Evolutionary conservation across 2,888 invertebrate genomes (phyloP), one percentile per base, ranked within the genome.

Genomic region (Hyposoter dolosus): DNA sequence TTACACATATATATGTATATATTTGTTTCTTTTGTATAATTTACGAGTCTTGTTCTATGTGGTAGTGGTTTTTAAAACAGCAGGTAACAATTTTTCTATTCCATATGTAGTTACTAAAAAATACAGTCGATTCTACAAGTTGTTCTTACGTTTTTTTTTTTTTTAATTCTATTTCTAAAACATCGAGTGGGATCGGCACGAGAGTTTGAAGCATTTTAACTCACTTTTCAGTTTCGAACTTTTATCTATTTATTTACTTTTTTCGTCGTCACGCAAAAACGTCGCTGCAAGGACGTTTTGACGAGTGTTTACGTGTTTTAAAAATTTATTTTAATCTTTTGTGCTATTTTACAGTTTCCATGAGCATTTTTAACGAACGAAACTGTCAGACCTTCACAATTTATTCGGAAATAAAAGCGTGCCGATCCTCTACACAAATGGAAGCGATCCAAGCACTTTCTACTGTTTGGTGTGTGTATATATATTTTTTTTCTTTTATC

Each of bases 71-170:
- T 91, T 88, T 88, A 7, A 90, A 89, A 89, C 88, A 92, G 90
- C 90, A 90, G 90, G 90, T 93, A 93, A 93, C 91, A 92, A 93
- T 91, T 90, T 87, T 84, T 87, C 91, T 90, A 91, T 86, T 88
- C 88, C 89, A 91, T 84, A 45, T 32, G 56, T 86, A 80, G 83
- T 87, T 88, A 88, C 92, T 92, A 92, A 91, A 92, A 93, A 92
- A 92, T 91, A 93, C 93, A 92, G 88, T 90, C 91, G 92, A 88
- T 90, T 90, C 89, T 90, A 91, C 89, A 87, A 89, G 80, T 90
- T 88, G 77, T 85, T 81, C 80, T 86, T 82, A 40, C 9, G 40
- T 19, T 43, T 50, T n/a, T 47, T 75, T 68, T 66, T 40, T 77
- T 40, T 66, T 19, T 12, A 23, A 53, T 60, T 45, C 80, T 53